A percentile compares a stretch with the other conserved stretches of the same genome.
phyloP scores from a whole-genome alignment of 2,797 vertebrate species.

The Apodemus agrarius region DNA sequence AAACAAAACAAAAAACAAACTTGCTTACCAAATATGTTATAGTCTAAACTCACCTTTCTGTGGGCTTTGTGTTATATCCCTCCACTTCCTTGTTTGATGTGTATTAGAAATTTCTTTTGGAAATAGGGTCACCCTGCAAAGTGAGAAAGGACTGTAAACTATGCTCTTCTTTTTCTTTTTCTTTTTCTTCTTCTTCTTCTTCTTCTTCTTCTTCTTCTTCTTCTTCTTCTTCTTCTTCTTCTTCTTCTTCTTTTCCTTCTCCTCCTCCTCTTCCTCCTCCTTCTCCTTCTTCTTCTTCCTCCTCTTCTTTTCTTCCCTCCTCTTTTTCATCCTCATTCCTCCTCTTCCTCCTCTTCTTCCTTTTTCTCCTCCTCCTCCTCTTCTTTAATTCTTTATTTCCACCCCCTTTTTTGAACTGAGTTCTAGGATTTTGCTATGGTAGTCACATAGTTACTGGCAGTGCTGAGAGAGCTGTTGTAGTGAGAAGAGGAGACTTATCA shows the following conservation, averaged over 20 bases:
- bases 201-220: too few species aligned
- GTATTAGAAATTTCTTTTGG: neutral
- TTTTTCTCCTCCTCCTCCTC: too few species aligned
- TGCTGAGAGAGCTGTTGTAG: neutral
- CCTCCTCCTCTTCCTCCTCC: accelerated
- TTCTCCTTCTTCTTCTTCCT: accelerated
- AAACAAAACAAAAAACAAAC: neutral
- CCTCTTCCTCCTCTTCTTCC: too few species aligned
- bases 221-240: too few species aligned
- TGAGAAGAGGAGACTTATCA: neutral
- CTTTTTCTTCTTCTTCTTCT: too few species aligned
- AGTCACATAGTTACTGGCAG: accelerated
- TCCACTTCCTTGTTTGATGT: neutral
- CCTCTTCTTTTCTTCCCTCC: accelerated
- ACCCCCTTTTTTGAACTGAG: too few species aligned
- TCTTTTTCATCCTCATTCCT: too few species aligned
- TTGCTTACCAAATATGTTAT: neutral
- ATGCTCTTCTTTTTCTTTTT: neutral
- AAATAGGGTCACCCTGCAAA: neutral
- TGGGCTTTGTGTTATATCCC: neutral
- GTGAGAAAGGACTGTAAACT: neutral
- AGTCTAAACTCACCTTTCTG: neutral
- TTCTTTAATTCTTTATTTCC: too few species aligned
- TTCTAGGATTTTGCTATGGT: neutral
- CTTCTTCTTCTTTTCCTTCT: too few species aligned